Percentiles rank a stretch among this genome's conserved stretches.
Conservation (phyloP, 2,113 vertebrate species). For the Mungos mungo region DNA sequence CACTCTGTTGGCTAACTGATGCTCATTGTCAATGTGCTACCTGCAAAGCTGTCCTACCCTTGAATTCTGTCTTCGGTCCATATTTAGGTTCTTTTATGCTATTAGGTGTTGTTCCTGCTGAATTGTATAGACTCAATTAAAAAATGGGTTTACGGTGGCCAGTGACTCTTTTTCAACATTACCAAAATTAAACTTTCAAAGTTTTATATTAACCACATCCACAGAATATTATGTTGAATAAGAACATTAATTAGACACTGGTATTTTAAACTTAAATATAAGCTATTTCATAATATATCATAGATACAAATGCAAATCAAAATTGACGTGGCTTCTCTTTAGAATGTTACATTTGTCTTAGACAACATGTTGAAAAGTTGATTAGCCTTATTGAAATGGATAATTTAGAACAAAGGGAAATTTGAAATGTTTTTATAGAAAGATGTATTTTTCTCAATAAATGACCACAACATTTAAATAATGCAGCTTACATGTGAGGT, state of each 20-base stretch:
- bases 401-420: background rate
- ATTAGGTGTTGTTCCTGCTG: slow-evolving; percentile 30
- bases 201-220: background rate
- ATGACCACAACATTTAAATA: slow-evolving; percentile 1
- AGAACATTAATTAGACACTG: background rate
- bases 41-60: background rate
- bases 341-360: slow-evolving; percentile 31
- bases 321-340: background rate
- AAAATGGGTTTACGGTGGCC: background rate
- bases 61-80: background rate
- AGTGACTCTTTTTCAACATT: background rate
- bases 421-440: slow-evolving; percentile 40
- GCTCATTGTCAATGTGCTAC: background rate
- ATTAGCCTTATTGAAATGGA: background rate
- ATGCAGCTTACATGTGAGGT: background rate
- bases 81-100: background rate
- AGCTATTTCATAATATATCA: background rate
- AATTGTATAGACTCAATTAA: background rate
- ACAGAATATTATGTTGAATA: slow-evolving; percentile 10
- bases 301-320: slow-evolving; percentile 37
- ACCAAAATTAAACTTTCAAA: background rate
- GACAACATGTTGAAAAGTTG: background rate
- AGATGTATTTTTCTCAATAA: background rate
- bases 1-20: background rate
- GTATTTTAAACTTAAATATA: slow-evolving; percentile 13